These are phyloP conservation scores for Muschampia staudingeri DNA, from an alignment of 2,888 invertebrate species.

Conservation along the genomic window DNA sequence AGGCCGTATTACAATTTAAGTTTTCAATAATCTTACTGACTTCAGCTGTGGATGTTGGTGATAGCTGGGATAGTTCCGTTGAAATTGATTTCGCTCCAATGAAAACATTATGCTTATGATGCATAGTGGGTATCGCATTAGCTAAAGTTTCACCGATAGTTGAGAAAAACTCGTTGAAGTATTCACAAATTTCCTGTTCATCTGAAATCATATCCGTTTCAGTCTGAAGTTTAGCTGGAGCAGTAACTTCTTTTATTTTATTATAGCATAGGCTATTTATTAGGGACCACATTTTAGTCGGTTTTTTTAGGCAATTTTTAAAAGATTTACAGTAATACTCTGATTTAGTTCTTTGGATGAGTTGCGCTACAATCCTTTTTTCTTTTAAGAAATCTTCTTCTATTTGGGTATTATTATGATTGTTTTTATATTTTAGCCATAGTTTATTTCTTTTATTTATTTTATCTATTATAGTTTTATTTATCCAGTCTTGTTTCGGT, in stretches of 20 bases:
- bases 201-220: neutral
- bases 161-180: neutral
- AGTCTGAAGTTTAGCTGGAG: neutral
- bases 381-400: neutral
- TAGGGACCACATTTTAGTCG: neutral
- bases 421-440: neutral
- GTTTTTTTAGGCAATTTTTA: neutral
- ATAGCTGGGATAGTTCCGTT: no score
- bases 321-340: neutral
- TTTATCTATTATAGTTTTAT: neutral
- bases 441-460: neutral
- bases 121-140: neutral
- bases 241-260: neutral
- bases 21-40: no score
- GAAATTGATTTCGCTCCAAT: no score
- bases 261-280: neutral
- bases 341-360: neutral
- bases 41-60: no score
- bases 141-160: neutral
- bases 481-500: neutral
- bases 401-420: neutral
- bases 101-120: no score
- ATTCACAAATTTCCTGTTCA: neutral
- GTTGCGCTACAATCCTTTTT: neutral
- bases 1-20: no score